A percentile compares a stretch with the other conserved stretches of the same genome.
Conservation (phyloP, 2,113 vertebrate species). For the Zingel zingel region DNA sequence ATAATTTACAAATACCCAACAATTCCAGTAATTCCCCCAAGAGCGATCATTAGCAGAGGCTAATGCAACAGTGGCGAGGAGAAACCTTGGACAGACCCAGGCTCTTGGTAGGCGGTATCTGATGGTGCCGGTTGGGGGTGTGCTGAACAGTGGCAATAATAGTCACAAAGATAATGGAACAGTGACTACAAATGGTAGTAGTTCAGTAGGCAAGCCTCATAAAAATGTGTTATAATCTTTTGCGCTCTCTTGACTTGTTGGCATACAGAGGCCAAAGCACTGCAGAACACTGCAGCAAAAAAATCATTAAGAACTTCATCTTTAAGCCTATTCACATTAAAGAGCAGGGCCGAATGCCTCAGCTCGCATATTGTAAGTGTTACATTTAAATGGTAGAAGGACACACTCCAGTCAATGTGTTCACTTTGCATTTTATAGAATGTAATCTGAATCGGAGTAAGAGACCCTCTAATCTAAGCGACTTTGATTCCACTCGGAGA, state of each 20-base stretch:
- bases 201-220: slow-evolving; percentile 30
- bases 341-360: slow-evolving; percentile 19
- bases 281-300: background rate
- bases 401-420: slow-evolving; percentile 26
- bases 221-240: slow-evolving; percentile 20
- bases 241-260: slow-evolving; percentile 13
- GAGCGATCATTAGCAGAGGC: too few species aligned
- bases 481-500: slow-evolving; percentile 56
- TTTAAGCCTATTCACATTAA: slow-evolving; percentile 14
- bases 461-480: slow-evolving; percentile 25
- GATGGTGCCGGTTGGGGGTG: too few species aligned
- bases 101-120: too few species aligned
- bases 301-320: slow-evolving; percentile 33
- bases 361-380: slow-evolving; percentile 10
- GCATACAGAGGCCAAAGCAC: slow-evolving; percentile 16
- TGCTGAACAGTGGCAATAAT: too few species aligned
- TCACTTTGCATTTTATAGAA: slow-evolving; percentile 36
- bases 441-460: slow-evolving; percentile 28
- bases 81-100: too few species aligned
- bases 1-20: too few species aligned
- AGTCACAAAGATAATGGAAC: too few species aligned
- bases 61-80: too few species aligned
- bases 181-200: too few species aligned
- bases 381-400: slow-evolving; percentile 38
- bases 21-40: too few species aligned